Percentiles rank a stretch among this genome's conserved stretches.
These are phyloP conservation scores for Globodera ellingtonae DNA, from an alignment of 1,140 invertebrate species.

Conservation along the genomic window DNA sequence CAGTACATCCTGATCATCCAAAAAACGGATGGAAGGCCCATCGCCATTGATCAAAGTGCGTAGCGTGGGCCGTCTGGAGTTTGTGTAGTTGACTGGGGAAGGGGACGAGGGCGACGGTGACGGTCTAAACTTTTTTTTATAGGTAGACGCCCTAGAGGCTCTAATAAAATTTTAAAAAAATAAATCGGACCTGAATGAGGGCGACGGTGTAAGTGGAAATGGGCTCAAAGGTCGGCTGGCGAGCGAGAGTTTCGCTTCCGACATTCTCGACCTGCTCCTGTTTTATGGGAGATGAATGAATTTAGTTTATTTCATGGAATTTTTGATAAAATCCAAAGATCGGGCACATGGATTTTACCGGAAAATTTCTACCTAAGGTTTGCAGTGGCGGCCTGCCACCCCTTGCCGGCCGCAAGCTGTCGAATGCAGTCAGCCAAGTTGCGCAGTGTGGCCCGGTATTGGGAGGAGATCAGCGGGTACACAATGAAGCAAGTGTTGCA, in stretches of 20 bases:
- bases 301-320: too few species aligned
- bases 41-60: constrained; percentile 24
- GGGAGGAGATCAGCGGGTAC: constrained; percentile 46
- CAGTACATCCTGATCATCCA: constrained; percentile 45
- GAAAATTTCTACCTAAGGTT: constrained; percentile 14
- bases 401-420: constrained; percentile 10
- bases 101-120: not conserved
- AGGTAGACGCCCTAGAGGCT: not conserved
- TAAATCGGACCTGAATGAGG: constrained; percentile 10
- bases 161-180: too few species aligned
- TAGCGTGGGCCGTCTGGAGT: constrained; percentile 9
- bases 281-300: not conserved
- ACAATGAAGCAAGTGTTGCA: constrained; percentile 56
- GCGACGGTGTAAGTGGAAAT: constrained; percentile 13
- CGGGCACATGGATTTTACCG: not conserved
- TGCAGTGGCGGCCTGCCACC: constrained; percentile 17
- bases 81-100: constrained; percentile 20
- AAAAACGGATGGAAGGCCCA: constrained; percentile 25
- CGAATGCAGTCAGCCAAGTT: constrained; percentile 16
- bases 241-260: constrained; percentile 24
- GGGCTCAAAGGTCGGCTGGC: constrained; percentile 23
- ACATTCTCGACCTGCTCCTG: constrained; percentile 22
- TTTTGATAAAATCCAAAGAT: too few species aligned
- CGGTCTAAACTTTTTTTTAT: not conserved
- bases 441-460: constrained; percentile 33